Percentiles rank a stretch among this genome's conserved stretches.
These are phyloP conservation scores for Neogale vison DNA, from an alignment of 2,113 vertebrate species.

Conservation along the genomic window DNA sequence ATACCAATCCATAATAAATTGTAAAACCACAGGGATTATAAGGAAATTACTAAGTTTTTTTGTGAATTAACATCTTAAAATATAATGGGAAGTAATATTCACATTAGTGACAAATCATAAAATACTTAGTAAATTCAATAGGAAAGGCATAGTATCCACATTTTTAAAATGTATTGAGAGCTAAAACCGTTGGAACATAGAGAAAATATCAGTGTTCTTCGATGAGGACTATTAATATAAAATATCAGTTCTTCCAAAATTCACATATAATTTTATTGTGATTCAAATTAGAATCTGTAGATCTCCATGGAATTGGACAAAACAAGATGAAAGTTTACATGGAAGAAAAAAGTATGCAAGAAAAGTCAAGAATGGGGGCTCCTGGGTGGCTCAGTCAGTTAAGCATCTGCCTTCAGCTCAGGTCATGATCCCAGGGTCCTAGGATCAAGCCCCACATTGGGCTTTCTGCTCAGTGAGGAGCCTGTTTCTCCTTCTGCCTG, in stretches of 20 bases:
- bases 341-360: not conserved
- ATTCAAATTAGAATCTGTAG: not conserved
- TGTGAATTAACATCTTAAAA: constrained; percentile 19
- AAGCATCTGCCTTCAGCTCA: no score
- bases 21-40: not conserved
- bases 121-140: not conserved
- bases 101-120: not conserved
- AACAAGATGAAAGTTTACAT: not conserved
- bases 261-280: not conserved
- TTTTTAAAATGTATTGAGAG: not conserved
- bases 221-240: not conserved
- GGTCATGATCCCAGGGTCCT: no score
- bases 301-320: not conserved
- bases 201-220: not conserved
- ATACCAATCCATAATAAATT: not conserved
- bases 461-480: no score
- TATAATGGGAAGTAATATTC: not conserved
- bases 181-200: not conserved
- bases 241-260: not conserved
- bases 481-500: no score
- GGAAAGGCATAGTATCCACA: not conserved
- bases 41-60: not conserved
- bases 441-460: no score
- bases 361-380: not conserved
- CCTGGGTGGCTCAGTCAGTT: no score